Evolutionary conservation across 2,888 invertebrate species (phyloP), one percentile per base, ranked within the genome.

Genomic region (Meghimatium bilineatum): DNA sequence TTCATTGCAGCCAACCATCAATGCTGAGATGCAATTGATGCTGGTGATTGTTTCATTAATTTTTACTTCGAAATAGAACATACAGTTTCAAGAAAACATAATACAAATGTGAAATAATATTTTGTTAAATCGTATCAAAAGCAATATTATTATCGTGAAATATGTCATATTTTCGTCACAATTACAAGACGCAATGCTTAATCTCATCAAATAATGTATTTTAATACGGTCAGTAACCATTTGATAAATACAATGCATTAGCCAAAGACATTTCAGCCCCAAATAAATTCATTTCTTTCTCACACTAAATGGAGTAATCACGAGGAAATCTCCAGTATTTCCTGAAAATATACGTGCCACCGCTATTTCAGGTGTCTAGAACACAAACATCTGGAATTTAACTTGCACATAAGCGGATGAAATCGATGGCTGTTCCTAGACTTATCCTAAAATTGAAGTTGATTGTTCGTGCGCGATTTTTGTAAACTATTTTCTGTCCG

Each of bases 221-320:
- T 56, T 23, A 56, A 17, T 56, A 17, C 23, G 56, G 56, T 17
- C 56, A 56, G 56, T 17, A 23, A 63, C 56, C 56, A 63, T 23
- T 23, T n/a, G 60, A 63, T 63, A 63, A 63, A 63, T 63, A 12
- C 60, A 63, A n/a, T 63, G n/a, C 60, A 63, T 63, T 63, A n/a
- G n/a, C 26, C n/a, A 63, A 23, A 23, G 60, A n/a, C 60, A n/a
- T 63, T 23, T 23, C 60, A 63, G n/a, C n/a, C 6, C 60, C 1
- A 23, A 63, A 63, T 63, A 63, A n/a, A 63, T 63, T 63, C 60
- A n/a, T n/a, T 63, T 32, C 66, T 66, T 14, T 23, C 44, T 44
- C 14, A 32, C 3, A 66, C 66, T 32, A 66, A 66, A 66, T 66
- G 20, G 32, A 66, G 32, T 32, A 66, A 66, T 66, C 66, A 20